A percentile compares a stretch with the other conserved stretches of the same genome.
Evolutionary conservation across 1,140 invertebrate genomes (phyloP).

Genomic region (Halesus radiatus): DNA sequence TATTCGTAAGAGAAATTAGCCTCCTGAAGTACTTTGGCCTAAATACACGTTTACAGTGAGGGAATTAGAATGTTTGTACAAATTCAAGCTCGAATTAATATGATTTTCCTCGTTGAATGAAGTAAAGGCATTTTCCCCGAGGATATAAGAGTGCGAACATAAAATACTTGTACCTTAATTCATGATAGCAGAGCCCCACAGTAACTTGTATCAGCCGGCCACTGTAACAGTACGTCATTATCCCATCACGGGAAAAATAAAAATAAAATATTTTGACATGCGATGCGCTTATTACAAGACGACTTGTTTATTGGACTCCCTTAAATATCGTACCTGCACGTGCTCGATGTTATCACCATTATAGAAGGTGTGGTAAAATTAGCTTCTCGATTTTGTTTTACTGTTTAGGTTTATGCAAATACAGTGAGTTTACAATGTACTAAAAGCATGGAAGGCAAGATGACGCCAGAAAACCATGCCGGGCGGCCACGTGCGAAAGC

Average conservation of each 20-base stretch:
- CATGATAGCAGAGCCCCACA: neutral
- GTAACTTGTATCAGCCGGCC: neutral
- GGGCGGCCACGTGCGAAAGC: too few species aligned
- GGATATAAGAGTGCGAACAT: neutral
- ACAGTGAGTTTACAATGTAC: too few species aligned
- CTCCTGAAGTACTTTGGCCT: neutral
- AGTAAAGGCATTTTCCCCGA: conserved; percentile 27
- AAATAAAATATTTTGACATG: neutral
- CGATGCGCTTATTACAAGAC: conserved; percentile 4
- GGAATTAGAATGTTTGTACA: neutral
- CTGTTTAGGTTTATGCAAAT: too few species aligned
- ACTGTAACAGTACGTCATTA: too few species aligned
- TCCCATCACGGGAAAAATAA: neutral
- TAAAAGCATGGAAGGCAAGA: too few species aligned
- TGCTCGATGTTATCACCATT: too few species aligned
- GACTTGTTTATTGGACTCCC: neutral
- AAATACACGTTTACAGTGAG: conserved; percentile 5
- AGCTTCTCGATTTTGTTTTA: too few species aligned
- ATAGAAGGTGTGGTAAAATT: too few species aligned
- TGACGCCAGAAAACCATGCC: too few species aligned
- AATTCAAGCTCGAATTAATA: conserved; percentile 21
- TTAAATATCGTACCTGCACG: too few species aligned
- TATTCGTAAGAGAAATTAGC: neutral
- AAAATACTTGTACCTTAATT: conserved; percentile 24
- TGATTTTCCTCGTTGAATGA: conserved; percentile 25